Percentiles rank a stretch among this genome's conserved stretches.
phyloP scores from a whole-genome alignment of 2,888 invertebrate genomes.

The Aromia moschata region DNA sequence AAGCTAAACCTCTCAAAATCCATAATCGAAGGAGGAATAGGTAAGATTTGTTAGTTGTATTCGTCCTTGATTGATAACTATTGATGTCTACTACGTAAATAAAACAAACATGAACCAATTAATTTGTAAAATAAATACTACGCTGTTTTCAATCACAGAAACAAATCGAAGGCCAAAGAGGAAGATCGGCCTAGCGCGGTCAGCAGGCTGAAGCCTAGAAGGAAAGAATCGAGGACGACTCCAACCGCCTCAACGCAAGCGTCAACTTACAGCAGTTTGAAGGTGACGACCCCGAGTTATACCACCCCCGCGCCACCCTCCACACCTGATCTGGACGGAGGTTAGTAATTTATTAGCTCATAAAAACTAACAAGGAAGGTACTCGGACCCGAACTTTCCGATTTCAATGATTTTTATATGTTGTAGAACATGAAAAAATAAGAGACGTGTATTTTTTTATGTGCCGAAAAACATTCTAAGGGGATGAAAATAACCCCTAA shows the following conservation, averaged over 20 bases:
- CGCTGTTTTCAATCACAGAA: conserved; percentile 20
- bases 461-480: neutral
- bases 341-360: no score
- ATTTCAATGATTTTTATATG: no score
- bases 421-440: no score
- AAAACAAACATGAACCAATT: neutral
- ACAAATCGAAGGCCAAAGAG: conserved; percentile 30
- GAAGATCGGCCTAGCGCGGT: conserved; percentile 37
- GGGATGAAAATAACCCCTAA: no score
- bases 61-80: no score
- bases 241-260: no score
- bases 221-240: conserved; percentile 33
- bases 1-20: conserved; percentile 43
- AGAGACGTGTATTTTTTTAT: neutral
- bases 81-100: no score
- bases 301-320: conserved; percentile 85
- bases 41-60: conserved; percentile 31
- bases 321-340: conserved; percentile 88
- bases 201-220: conserved; percentile 39
- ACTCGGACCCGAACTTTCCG: no score
- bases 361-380: no score
- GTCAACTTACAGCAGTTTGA: conserved; percentile 63
- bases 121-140: no score
- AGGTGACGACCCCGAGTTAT: conserved; percentile 62
- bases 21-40: conserved; percentile 46